These are phyloP conservation scores for Camptogramma bilineatum DNA, from an alignment of 2,888 invertebrate species.

Conservation along the genomic window DNA sequence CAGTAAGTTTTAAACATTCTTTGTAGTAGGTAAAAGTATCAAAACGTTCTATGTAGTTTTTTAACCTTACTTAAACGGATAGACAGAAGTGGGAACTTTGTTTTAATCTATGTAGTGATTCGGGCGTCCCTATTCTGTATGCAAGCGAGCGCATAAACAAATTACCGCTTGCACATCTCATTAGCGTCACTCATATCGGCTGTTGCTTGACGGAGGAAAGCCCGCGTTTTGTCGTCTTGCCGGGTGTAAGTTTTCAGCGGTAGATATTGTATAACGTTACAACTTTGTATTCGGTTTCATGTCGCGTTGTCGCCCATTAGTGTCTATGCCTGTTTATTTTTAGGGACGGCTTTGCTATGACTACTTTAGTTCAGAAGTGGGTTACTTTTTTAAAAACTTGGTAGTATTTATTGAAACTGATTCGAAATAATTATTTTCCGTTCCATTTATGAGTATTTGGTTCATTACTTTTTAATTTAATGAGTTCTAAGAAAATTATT, in stretches of 20 bases:
- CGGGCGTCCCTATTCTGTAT: constrained; percentile 47
- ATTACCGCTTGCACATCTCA: constrained; percentile 67
- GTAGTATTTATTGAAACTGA: too few relatives aligned
- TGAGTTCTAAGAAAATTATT: too few relatives aligned
- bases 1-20: too few relatives aligned
- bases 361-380: neutral
- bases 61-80: neutral
- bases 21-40: too few relatives aligned
- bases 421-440: too few relatives aligned
- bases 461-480: too few relatives aligned
- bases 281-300: constrained; percentile 53
- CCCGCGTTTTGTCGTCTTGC: constrained; percentile 48
- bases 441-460: too few relatives aligned
- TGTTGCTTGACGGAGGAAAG: constrained; percentile 34
- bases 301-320: constrained; percentile 13
- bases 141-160: constrained; percentile 64
- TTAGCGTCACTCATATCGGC: constrained; percentile 54
- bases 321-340: constrained; percentile 11
- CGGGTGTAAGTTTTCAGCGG: constrained; percentile 52
- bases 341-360: neutral
- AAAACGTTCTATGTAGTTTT: too few relatives aligned
- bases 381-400: neutral
- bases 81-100: neutral
- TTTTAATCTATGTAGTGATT: neutral
- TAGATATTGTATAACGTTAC: constrained; percentile 48